Conservation (phyloP, 2,888 invertebrate genomes). For the Meteorus cinctellus region DNA sequence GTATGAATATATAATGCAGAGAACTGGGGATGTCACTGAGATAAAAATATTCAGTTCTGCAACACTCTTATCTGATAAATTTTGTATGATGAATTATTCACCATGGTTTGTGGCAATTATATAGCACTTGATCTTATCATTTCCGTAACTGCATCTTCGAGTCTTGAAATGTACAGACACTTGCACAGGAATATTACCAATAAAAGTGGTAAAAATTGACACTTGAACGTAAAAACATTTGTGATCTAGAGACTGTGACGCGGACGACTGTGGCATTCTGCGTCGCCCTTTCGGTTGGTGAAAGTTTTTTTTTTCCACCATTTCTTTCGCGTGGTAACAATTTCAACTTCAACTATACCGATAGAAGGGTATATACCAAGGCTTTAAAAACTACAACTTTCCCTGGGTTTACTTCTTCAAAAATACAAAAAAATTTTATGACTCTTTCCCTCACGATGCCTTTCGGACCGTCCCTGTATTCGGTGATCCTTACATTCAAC, state of each 20-base stretch:
- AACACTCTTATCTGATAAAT: constrained; percentile 9
- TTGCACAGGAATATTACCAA: neutral
- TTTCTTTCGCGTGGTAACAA: constrained; percentile 35
- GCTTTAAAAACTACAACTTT: constrained; percentile 51
- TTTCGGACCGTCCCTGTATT: constrained; percentile 25
- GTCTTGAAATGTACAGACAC: neutral
- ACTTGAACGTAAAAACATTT: neutral
- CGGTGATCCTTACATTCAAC: neutral
- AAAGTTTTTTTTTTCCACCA: constrained; percentile 33
- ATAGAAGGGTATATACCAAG: constrained; percentile 47
- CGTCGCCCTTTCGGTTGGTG: constrained; percentile 52
- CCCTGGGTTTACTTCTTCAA: constrained; percentile 52
- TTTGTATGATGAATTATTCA: neutral
- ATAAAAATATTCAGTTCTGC: constrained; percentile 15
- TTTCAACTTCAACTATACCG: constrained; percentile 34
- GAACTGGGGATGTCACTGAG: neutral
- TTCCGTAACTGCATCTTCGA: neutral
- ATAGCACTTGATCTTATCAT: no score
- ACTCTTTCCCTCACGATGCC: constrained; percentile 49
- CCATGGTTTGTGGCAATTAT: neutral
- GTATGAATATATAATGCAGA: neutral
- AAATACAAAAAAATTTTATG: constrained; percentile 67
- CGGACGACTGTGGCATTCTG: constrained; percentile 36
- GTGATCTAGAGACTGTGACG: neutral
- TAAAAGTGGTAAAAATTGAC: neutral